A percentile compares a stretch with the other conserved stretches of the same genome.
Evolutionary conservation across 92 coral and sea anemone species (phyloP).

Genomic region (Zoanthus gigantus): DNA sequence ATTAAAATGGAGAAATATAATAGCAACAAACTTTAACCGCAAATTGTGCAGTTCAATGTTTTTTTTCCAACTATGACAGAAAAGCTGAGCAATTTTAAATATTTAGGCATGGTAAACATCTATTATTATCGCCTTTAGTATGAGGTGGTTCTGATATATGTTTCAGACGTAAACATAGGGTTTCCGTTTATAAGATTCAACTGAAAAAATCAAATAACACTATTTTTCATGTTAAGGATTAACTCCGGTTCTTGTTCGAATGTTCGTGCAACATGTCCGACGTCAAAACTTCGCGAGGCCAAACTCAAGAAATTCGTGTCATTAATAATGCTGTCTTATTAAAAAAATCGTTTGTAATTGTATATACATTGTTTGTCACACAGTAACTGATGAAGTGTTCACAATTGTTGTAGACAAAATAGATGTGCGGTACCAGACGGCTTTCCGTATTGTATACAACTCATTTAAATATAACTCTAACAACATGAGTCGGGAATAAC

Average conservation of each 20-base stretch:
- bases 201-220: not conserved
- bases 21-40: too few relatives aligned
- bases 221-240: not conserved
- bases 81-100: too few relatives aligned
- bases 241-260: constrained; percentile 1
- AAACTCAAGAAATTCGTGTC: not conserved
- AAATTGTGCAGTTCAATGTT: too few relatives aligned
- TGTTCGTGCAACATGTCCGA: not conserved
- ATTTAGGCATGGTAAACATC: too few relatives aligned
- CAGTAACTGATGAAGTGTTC: constrained; percentile 11
- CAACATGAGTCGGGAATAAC: not conserved
- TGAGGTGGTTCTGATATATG: too few relatives aligned
- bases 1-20: too few relatives aligned
- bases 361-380: not conserved
- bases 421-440: not conserved
- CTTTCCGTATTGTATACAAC: not conserved
- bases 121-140: too few relatives aligned
- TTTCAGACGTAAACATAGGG: too few relatives aligned
- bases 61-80: too few relatives aligned
- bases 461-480: constrained; percentile 1
- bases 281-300: not conserved
- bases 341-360: not conserved
- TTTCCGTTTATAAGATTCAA: too few relatives aligned
- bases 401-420: constrained; percentile 14
- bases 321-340: not conserved